Evolutionary conservation across 2,113 vertebrate species (phyloP).

Genomic region (Climacteris rufus): DNA sequence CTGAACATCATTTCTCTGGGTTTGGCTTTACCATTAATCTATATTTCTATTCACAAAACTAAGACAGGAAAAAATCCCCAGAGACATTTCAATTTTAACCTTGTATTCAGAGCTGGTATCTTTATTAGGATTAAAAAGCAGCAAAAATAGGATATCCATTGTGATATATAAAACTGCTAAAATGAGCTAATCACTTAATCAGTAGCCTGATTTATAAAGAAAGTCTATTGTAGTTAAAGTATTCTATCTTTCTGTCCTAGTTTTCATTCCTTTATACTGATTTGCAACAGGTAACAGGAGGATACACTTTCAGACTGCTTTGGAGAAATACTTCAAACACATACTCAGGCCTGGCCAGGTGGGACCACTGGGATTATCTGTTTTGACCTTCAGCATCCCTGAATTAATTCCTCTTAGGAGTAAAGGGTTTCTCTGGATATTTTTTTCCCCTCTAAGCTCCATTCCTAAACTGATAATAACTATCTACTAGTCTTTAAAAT

Average conservation of each 20-base stretch:
- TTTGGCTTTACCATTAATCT: background rate
- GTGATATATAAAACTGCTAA: background rate
- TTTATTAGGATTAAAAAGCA: background rate
- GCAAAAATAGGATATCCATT: background rate
- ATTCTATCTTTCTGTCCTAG: background rate
- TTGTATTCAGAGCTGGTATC: background rate
- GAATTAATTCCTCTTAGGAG: background rate
- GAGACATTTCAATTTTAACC: background rate
- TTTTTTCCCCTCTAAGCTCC: background rate
- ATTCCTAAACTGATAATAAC: background rate
- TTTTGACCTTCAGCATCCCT: background rate
- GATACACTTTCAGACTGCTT: background rate
- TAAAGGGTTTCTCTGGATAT: background rate
- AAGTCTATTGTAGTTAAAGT: background rate
- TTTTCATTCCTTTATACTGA: background rate
- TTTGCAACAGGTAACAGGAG: background rate
- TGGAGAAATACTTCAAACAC: background rate
- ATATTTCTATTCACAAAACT: background rate
- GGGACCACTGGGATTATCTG: background rate
- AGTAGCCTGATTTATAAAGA: background rate
- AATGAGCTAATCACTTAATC: background rate
- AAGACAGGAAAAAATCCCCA: background rate
- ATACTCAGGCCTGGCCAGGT: background rate
- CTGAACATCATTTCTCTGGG: background rate
- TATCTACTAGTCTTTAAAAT: background rate